Conservation (phyloP, 2,113 vertebrate species). For the Leptocoma aspasia region DNA sequence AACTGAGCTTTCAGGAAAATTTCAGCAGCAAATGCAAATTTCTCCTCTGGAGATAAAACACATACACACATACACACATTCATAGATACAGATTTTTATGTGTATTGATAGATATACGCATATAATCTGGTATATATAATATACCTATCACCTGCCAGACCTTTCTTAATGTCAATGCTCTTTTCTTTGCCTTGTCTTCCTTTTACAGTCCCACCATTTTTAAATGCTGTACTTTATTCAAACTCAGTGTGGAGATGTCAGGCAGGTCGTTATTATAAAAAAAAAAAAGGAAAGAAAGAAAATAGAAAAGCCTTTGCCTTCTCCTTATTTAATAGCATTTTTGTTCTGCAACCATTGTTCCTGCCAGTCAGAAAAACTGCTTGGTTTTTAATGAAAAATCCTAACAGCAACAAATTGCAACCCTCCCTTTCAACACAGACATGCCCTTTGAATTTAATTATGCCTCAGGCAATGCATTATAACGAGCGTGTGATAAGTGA, state of each 20-base stretch:
- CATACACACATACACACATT: rapidly evolving
- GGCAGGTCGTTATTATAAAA: not conserved
- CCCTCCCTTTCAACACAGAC: constrained; percentile 19
- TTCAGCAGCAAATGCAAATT: not conserved
- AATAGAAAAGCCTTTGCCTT: not conserved
- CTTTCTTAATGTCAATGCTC: not conserved
- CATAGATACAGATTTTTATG: not conserved
- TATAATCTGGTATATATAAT: not conserved
- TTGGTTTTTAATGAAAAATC: constrained; percentile 49
- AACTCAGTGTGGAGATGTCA: constrained; percentile 1
- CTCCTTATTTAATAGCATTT: constrained; percentile 2
- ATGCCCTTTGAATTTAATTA: constrained; percentile 58
- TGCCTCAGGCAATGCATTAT: constrained; percentile 15
- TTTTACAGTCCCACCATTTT: not conserved
- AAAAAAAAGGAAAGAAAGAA: not conserved
- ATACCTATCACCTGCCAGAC: not conserved
- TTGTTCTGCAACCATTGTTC: not conserved
- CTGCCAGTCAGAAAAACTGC: constrained; percentile 17
- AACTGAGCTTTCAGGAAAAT: constrained; percentile 20
- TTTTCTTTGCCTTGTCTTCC: not conserved
- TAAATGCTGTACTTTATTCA: constrained; percentile 12
- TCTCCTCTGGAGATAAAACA: not conserved
- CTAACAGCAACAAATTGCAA: constrained; percentile 39
- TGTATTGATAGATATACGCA: not conserved
- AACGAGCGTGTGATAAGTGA: constrained; percentile 1